Conservation (phyloP, 2,888 invertebrate genomes). For the Plebejus anna region DNA sequence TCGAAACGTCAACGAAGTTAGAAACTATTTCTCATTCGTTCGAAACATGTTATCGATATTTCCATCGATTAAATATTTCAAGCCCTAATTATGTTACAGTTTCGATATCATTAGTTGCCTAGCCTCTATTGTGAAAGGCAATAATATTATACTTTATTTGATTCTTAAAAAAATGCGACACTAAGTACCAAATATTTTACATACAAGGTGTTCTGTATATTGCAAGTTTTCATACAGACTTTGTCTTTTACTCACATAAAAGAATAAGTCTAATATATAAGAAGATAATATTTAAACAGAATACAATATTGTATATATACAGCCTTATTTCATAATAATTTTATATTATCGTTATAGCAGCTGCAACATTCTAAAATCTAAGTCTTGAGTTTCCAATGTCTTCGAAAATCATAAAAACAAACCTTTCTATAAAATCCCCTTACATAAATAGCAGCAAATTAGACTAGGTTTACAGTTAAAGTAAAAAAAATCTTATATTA, state of each 20-base stretch:
- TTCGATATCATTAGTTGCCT: background rate
- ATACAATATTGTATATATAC: background rate
- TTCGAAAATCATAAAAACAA: background rate
- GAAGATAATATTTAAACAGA: background rate
- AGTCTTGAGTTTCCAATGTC: background rate
- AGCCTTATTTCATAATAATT: background rate
- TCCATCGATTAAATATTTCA: background rate
- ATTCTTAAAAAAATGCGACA: background rate
- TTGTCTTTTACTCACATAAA: background rate
- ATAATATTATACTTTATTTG: slow-evolving; percentile 2
- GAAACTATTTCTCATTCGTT: background rate
- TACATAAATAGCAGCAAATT: background rate
- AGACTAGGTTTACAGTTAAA: background rate
- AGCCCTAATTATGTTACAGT: background rate
- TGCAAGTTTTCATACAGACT: slow-evolving; percentile 7
- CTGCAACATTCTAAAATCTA: background rate
- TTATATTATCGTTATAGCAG: background rate
- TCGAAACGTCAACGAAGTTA: background rate
- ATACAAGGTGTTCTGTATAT: background rate
- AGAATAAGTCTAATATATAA: background rate
- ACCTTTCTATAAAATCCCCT: background rate
- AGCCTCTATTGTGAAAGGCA: background rate
- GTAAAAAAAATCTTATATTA: background rate
- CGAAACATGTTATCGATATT: background rate
- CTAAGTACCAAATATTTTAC: slow-evolving; percentile 7